These are phyloP conservation scores for Yponomeuta evonymella DNA, from an alignment of 2,888 invertebrate species.

Conservation along the genomic window DNA sequence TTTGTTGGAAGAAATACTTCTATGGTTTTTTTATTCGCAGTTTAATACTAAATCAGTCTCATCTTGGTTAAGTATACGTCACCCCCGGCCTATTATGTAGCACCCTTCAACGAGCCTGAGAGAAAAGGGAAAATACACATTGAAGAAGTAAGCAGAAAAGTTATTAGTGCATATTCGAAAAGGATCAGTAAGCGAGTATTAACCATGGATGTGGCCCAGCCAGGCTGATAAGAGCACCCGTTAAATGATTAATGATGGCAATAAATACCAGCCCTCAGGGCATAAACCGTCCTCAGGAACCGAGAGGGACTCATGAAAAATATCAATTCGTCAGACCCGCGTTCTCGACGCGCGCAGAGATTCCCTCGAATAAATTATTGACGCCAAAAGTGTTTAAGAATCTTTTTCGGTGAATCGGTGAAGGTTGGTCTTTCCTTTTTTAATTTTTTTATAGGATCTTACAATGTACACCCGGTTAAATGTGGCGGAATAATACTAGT, in stretches of 20 bases:
- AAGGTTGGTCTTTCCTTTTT: not conserved
- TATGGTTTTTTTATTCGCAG: no score
- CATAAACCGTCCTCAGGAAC: slow-evolving; percentile 56
- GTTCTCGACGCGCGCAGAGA: not conserved
- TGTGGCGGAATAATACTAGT: no score
- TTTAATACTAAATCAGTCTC: no score
- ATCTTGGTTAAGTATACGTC: no score
- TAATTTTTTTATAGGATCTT: not conserved
- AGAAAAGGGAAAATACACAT: not conserved
- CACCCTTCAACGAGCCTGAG: no score
- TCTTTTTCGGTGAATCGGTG: not conserved
- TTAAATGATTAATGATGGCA: slow-evolving; percentile 60
- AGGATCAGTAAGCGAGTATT: not conserved
- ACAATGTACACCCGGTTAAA: no score
- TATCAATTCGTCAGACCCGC: slow-evolving; percentile 56
- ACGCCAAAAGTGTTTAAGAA: slow-evolving; percentile 5
- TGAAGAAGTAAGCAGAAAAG: not conserved
- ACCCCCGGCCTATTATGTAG: no score
- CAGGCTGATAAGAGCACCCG: slow-evolving; percentile 39
- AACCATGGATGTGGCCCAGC: slow-evolving; percentile 5
- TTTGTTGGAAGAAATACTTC: no score
- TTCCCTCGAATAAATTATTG: slow-evolving; percentile 4
- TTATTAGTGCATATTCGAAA: slow-evolving; percentile 5
- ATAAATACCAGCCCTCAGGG: slow-evolving; percentile 59
- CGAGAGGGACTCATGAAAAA: slow-evolving; percentile 54